phyloP scores from a whole-genome alignment of 2,888 invertebrate genomes.

The Aporophyla lueneburgensis region DNA sequence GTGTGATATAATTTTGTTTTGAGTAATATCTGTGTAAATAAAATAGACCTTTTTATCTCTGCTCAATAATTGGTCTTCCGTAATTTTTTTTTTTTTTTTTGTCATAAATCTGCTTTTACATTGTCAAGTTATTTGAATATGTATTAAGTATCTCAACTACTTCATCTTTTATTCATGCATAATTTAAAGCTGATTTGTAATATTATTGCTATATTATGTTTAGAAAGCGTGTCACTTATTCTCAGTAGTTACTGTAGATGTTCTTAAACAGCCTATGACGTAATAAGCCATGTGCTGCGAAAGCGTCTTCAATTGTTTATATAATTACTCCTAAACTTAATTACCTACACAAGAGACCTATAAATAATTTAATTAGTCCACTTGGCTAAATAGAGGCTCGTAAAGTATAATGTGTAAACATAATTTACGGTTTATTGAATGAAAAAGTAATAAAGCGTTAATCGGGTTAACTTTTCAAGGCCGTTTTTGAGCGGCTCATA shows the following conservation, averaged over 20 bases:
- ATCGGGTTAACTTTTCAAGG: conserved; percentile 54
- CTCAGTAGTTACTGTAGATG: background rate
- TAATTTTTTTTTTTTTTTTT: too few relatives aligned
- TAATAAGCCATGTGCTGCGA: conserved; percentile 28
- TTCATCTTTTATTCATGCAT: background rate
- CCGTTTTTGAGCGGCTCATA: conserved; percentile 25
- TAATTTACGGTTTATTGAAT: conserved; percentile 60
- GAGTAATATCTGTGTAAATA: background rate
- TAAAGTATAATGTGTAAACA: conserved; percentile 62
- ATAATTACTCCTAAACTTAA: conserved; percentile 57
- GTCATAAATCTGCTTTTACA: too few relatives aligned
- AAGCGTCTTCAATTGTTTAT: conserved; percentile 45
- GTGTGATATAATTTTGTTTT: background rate
- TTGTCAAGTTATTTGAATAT: background rate
- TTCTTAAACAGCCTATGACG: conserved; percentile 18
- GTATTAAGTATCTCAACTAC: background rate
- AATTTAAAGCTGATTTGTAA: background rate
- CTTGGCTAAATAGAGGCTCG: conserved; percentile 52
- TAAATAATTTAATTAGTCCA: conserved; percentile 61
- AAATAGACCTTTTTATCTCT: conserved; percentile 4
- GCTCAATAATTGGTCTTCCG: too few relatives aligned
- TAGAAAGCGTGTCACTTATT: too few relatives aligned
- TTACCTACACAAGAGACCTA: conserved; percentile 30
- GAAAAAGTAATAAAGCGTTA: conserved; percentile 58
- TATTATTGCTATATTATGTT: too few relatives aligned